Base-by-base conservation (phyloP, 2,888 invertebrate genomes). In the Zaprionus lineosus region DNA sequence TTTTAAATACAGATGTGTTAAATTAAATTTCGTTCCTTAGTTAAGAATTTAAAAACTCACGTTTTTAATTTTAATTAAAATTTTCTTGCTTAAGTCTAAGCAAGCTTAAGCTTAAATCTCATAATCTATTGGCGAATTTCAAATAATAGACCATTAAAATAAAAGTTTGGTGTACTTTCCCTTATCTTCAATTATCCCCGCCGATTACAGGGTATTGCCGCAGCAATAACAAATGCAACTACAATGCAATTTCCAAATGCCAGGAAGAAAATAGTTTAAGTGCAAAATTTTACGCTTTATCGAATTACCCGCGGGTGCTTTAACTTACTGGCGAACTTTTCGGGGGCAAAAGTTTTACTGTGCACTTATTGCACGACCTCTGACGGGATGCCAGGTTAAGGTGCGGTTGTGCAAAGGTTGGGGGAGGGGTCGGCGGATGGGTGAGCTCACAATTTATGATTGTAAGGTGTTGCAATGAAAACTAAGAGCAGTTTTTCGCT, bases 281-380 rank as follows among this genome's bases (percentile, higher is more conserved):
- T 86, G 88, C 77, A 87, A 84, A 88, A 86, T 87, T 84, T 86
- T 87, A 87, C 87, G 87, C 86, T 87, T 88, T 87, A 87, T 88
- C 88, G 87, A 87, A 87, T 87, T 88, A 88, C 87, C 88, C 87
- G 83, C 83, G 86, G 87, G 87, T 78, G 76, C 82, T 82, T 82
- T 82, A 82, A 82, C 81, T 81, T 81, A 73, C 73, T 64, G 59
- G 36, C 51, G 26, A 79, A 81, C 47, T 76, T 82, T 77, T 60
- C 14, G 50, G 46, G 55, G 36, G 31, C 55, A 68, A 76, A 78
- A 84, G 56, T 77, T 81, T 59, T 55, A 19, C 57, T 37, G 55
- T 37, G 28, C 55, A 24, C 48, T 50, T 48, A 58, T 66, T 69
- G 48, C 58, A 24, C 64, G 59, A 52, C 40, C 53, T 63, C 46